Percentiles rank a stretch among this genome's conserved stretches.
Evolutionary conservation across 2,888 invertebrate species (phyloP).

Genomic region (Acleris laterana): DNA sequence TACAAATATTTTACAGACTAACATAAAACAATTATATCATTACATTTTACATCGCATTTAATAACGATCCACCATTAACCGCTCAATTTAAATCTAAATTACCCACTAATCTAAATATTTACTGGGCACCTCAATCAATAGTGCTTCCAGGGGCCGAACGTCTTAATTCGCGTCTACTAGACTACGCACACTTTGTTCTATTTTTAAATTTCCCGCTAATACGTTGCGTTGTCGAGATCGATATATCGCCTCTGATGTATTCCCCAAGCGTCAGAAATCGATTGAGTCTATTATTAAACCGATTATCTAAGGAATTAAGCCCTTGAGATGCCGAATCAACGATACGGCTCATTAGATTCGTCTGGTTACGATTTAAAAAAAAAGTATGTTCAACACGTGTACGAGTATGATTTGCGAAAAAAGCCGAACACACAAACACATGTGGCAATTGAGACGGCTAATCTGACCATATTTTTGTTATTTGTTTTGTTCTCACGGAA

Average conservation of each 20-base stretch:
- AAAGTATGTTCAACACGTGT: conserved; percentile 12
- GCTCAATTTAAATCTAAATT: background rate
- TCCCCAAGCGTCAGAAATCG: conserved; percentile 26
- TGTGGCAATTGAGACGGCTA: no score
- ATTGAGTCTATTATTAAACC: conserved; percentile 31
- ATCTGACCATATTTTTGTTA: no score
- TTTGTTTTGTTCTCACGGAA: no score
- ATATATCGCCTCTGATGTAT: conserved; percentile 20
- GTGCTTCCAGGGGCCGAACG: background rate
- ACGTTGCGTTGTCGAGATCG: conserved; percentile 7
- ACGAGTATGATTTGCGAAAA: conserved; percentile 4
- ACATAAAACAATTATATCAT: no score
- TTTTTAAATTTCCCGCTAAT: conserved; percentile 9
- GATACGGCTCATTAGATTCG: conserved; percentile 15
- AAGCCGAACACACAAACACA: background rate
- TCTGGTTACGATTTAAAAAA: conserved; percentile 4
- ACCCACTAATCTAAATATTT: conserved; percentile 11
- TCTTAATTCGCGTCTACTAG: background rate
- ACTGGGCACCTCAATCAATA: background rate
- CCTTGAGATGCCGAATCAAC: conserved; percentile 28
- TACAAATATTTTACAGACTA: no score
- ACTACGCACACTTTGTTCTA: background rate
- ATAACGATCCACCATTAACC: background rate
- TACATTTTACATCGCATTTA: background rate
- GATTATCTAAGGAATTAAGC: conserved; percentile 26